Base-by-base conservation (phyloP, 2,113 vertebrate genomes). In the Xiphophorus couchianus region DNA sequence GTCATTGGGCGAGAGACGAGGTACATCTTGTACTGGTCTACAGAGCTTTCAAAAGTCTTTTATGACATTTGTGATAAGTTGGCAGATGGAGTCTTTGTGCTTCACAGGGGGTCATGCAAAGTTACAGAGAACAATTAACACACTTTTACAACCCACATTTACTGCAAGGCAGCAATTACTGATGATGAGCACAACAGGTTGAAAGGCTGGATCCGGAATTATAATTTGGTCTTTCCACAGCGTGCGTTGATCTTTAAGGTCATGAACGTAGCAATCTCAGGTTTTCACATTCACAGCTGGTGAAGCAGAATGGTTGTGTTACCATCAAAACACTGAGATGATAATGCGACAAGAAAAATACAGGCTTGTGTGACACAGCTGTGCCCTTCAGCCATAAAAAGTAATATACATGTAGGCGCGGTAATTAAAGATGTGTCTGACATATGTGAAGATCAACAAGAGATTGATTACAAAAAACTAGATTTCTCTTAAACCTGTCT, bases 321-420 rank as follows among this genome's bases (percentile, higher is more conserved):
- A 33, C 37, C 58, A 11, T 1, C 22, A 71, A 62, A 69, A 78
- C 71, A 66, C 3, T 35, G 65, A 69, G 65, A 66, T 62, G 65
- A 80, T 73, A 74, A 74, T 62, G 44, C 72, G 83, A 85, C 76
- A 76, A 61, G 74, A 85, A 80, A 88, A 89, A 60, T 25, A 76
- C 61, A 68, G 78, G 62, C 70, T 76, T 51, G 73, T 73, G 69
- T 42, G 71, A 76, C 69, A 63, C 89, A 87, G 83, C 70, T 74
- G 72, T 78, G 78, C 73, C 69, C 82, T 84, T 42, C 54, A 60
- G 61, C 73, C 29, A 33, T 29, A 15, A 80, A 78, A 71, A 70
- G 37, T 69, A 60, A 76, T 22, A 69, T 74, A 84, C 77, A 69
- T 77, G 44, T 30, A 13, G 42, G 69, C 74, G 69, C 58, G 74